Evolutionary conservation across 2,888 invertebrate species (phyloP).

Genomic region (Panzeria rudis): DNA sequence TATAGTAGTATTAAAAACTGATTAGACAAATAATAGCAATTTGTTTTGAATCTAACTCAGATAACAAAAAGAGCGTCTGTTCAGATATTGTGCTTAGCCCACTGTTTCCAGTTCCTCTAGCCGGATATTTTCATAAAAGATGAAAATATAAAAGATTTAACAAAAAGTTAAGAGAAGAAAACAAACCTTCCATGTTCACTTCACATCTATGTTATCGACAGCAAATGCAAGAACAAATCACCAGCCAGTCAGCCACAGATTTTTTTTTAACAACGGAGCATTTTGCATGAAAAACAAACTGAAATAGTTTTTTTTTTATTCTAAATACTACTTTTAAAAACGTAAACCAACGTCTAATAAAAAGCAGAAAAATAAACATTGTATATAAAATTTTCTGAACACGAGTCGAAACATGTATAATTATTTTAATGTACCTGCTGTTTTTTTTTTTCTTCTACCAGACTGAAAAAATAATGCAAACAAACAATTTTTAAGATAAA

Average conservation of each 20-base stretch:
- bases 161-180: conserved; percentile 1
- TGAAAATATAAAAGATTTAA: conserved; percentile 14
- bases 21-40: no score
- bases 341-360: conserved; percentile 35
- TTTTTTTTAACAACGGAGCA: neutral
- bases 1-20: no score
- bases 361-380: conserved; percentile 13
- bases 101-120: conserved; percentile 8
- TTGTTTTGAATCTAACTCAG: no score
- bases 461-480: conserved; percentile 38
- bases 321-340: conserved; percentile 27
- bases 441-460: neutral
- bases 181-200: conserved; percentile 54
- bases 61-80: neutral
- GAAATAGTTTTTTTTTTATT: neutral
- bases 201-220: conserved; percentile 54
- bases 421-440: conserved; percentile 73
- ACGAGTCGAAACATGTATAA: conserved; percentile 74
- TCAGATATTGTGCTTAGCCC: neutral
- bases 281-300: conserved; percentile 48
- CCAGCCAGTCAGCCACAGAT: neutral
- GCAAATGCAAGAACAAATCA: conserved; percentile 63
- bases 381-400: conserved; percentile 62
- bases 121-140: neutral
- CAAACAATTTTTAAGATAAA: conserved; percentile 55